These are phyloP conservation scores for Trochalopteron elliotii DNA, from an alignment of 2,113 vertebrate genomes.

Conservation along the genomic window DNA sequence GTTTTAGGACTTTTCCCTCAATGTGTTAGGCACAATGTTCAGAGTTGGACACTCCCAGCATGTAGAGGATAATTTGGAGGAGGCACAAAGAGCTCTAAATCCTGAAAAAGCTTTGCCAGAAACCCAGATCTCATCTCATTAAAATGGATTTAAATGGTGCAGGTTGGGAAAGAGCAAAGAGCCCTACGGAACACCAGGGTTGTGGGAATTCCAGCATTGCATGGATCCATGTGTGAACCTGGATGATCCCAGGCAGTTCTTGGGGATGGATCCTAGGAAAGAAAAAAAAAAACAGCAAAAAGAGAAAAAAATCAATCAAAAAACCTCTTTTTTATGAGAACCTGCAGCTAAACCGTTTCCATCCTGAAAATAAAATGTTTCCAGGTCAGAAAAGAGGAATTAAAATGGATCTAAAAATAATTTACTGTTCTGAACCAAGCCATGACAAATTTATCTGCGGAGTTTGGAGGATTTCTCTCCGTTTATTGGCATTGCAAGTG, in stretches of 20 bases:
- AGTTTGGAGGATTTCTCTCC: neutral
- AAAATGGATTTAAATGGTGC: neutral
- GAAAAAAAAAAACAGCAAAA: neutral
- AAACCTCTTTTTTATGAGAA: neutral
- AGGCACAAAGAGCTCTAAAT: neutral
- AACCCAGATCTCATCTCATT: neutral
- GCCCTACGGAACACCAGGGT: too few relatives aligned
- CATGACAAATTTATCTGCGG: neutral
- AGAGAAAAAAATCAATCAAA: neutral
- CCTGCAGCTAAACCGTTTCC: neutral
- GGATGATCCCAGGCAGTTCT: neutral
- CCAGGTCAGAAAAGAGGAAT: neutral
- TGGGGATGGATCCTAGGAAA: neutral
- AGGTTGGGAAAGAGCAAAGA: accelerated
- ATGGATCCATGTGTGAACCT: neutral
- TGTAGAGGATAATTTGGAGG: neutral
- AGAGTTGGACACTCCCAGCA: neutral
- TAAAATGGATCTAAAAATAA: neutral
- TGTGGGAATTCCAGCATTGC: neutral
- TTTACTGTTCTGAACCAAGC: neutral
- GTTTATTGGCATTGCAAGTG: slow-evolving; percentile 4
- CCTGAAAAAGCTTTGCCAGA: neutral
- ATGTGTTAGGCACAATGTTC: accelerated
- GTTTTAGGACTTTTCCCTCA: neutral
- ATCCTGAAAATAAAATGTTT: neutral